These are phyloP conservation scores for Sebastes ruberrimus DNA, from an alignment of 2,797 vertebrate species.

Conservation along the genomic window DNA sequence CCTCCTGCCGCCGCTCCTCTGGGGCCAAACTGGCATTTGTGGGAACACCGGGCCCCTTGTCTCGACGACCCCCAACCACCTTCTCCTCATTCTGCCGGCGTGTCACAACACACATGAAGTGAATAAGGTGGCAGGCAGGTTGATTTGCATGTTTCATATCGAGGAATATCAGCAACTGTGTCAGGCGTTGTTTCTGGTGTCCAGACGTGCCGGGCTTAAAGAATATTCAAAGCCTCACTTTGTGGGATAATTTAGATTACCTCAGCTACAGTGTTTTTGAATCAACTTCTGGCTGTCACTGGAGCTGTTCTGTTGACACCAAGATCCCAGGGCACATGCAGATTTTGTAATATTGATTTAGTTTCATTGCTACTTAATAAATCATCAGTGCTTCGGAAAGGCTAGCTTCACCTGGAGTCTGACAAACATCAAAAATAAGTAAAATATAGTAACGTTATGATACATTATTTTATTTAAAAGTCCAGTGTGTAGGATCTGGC, in stretches of 20 bases:
- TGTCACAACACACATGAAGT: conserved; percentile 34
- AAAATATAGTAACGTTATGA: background rate
- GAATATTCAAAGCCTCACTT: background rate
- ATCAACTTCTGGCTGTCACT: background rate
- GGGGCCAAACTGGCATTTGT: conserved; percentile 37
- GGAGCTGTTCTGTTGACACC: background rate
- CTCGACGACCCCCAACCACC: background rate
- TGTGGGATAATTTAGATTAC: background rate
- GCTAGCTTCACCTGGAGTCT: background rate
- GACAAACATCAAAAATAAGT: background rate
- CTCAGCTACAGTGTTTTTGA: background rate
- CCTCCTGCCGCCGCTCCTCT: conserved; percentile 43
- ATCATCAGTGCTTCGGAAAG: background rate
- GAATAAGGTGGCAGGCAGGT: conserved; percentile 21
- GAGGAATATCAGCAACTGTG: conserved; percentile 5
- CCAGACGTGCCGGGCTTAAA: background rate
- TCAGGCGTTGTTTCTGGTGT: background rate
- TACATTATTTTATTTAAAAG: background rate
- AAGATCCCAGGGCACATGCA: background rate
- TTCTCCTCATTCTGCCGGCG: conserved; percentile 2
- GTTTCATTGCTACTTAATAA: background rate
- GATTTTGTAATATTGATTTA: background rate
- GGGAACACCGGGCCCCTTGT: conserved; percentile 56
- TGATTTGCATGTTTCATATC: conserved; percentile 39
- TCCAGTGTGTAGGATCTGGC: too few species aligned